phyloP scores from a whole-genome alignment of 2,888 invertebrate genomes.

The Leptinotarsa haldemani region DNA sequence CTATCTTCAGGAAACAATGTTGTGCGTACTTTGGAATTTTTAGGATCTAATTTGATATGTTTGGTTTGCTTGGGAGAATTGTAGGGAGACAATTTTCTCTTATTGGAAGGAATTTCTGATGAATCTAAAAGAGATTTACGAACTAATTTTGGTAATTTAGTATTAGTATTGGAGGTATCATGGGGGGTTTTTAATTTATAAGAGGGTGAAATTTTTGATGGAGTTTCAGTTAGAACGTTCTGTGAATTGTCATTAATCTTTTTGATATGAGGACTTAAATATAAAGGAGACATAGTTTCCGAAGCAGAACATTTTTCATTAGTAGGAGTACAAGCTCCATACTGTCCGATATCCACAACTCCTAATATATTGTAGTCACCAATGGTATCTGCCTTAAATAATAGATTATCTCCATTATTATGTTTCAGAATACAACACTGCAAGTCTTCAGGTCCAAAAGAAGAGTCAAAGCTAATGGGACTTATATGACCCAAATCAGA shows the following conservation, averaged over 20 bases:
- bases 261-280: slow-evolving; percentile 47
- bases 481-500: slow-evolving; percentile 72
- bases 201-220: slow-evolving; percentile 56
- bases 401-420: slow-evolving; percentile 21
- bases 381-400: slow-evolving; percentile 35
- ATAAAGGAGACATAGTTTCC: slow-evolving; percentile 51
- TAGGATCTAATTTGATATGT: slow-evolving; percentile 46
- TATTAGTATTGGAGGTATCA: slow-evolving; percentile 56
- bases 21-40: slow-evolving; percentile 61
- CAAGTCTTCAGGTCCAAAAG: slow-evolving; percentile 46
- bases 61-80: slow-evolving; percentile 46
- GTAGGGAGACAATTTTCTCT: slow-evolving; percentile 46
- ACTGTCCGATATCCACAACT: slow-evolving; percentile 41
- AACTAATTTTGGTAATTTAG: slow-evolving; percentile 57
- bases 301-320: slow-evolving; percentile 33
- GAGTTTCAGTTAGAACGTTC: slow-evolving; percentile 46
- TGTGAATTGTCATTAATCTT: not conserved
- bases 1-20: slow-evolving; percentile 62
- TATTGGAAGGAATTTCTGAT: slow-evolving; percentile 45
- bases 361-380: slow-evolving; percentile 50
- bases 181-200: slow-evolving; percentile 62
- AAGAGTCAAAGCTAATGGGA: slow-evolving; percentile 65
- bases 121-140: slow-evolving; percentile 58
- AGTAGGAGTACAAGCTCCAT: slow-evolving; percentile 40
- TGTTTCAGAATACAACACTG: slow-evolving; percentile 27